Conservation (phyloP, 2,797 vertebrate genomes). For the Aythya fuligula region DNA sequence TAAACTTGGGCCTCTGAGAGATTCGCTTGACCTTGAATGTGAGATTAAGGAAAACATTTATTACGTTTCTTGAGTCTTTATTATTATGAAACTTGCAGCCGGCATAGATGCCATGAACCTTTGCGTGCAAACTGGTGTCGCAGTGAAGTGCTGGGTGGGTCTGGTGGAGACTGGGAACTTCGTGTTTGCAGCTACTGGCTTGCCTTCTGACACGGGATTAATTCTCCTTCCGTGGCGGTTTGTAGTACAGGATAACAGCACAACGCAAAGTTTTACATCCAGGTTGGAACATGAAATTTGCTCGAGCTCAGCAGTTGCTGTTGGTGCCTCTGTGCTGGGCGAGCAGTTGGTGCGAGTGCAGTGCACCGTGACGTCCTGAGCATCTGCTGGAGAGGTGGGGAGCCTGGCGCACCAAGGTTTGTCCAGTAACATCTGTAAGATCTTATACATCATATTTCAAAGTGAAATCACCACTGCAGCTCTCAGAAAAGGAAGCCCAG, state of each 20-base stretch:
- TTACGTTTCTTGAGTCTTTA: neutral
- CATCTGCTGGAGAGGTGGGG: fast-evolving
- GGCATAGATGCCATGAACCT: neutral
- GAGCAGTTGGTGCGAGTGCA: neutral
- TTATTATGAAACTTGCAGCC: neutral
- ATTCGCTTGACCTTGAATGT: neutral
- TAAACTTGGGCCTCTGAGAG: neutral
- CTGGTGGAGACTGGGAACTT: neutral
- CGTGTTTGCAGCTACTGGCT: fast-evolving
- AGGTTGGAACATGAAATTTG: neutral
- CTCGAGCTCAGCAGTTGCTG: neutral
- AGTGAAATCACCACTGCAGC: neutral
- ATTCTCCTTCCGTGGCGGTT: neutral
- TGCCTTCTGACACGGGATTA: neutral
- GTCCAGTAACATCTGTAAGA: neutral
- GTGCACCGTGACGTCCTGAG: fast-evolving
- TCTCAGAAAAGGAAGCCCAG: neutral
- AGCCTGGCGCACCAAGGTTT: neutral
- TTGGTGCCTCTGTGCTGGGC: neutral
- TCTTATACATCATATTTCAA: neutral
- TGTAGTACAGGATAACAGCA: too few relatives aligned
- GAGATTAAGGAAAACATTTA: neutral
- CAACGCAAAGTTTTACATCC: neutral
- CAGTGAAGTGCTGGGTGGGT: neutral
- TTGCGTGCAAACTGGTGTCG: neutral